Evolutionary conservation across 2,113 vertebrate species (phyloP), one percentile per base, ranked within the genome.

Genomic region (Ellobius talpinus): DNA sequence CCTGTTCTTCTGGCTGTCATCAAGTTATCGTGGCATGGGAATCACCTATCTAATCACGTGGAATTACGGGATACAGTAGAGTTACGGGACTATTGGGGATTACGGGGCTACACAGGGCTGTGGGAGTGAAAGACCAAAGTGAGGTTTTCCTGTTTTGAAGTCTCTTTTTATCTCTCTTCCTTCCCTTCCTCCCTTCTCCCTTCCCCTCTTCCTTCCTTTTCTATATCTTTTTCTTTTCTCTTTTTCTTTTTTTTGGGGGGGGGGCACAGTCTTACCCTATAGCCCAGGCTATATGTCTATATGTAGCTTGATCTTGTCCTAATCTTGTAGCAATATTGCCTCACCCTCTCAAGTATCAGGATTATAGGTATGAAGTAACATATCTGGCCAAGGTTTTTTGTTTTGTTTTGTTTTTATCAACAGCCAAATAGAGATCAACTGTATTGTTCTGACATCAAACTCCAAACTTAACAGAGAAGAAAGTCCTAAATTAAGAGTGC

Each of bases 391-490:
- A 50, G 19, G n/a, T 73, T 65, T n/a, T 70, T 42, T 73, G 8
- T 23, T 65, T 87, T 65, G 21, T 63, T 50, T 52, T 52, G 55
- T 63, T 52, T 36, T 13, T 2, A 65, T 72, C 21, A 31, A 63
- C 65, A 76, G 65, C 17, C 31, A 47, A 87, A 87, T 77, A 45
- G n/a, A 96, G 78, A 65, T 65, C 31, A 76, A 0, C 50, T 47
- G n/a, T 93, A 45, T 87, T 70, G 33, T 58, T 93, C 33, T 90
- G 81, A 31, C 74, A 93, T 70, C 21, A 63, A 79, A 78, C n/a
- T 65, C 45, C n/a, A 95, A 73, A 29, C 29, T 26, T 61, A 82
- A 68, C 33, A 73, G 33, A 45, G 70, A 96, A 94, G 66, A 45
- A 76, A 87, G 88, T 72, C n/a, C n/a, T 81, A 93, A 85, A 74